Evolutionary conservation across 1,140 invertebrate species (phyloP).

Genomic region (Ctenoplectra terminalis): DNA sequence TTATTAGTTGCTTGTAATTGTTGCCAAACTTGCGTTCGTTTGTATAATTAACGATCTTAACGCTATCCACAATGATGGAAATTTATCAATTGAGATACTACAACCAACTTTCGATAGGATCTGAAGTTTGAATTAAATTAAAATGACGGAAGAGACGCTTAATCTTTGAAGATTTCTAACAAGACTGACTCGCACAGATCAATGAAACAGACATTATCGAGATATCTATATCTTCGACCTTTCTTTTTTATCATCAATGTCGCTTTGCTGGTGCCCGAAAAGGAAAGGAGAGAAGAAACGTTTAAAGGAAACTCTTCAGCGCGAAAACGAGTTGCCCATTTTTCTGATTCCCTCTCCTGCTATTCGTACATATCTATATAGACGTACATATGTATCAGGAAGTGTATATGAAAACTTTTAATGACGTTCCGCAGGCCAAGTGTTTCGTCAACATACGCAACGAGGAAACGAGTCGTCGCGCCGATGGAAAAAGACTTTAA

Average conservation of each 20-base stretch:
- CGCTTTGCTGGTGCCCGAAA: not conserved
- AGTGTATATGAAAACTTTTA: conserved; percentile 54
- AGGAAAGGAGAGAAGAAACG: not conserved
- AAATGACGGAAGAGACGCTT: no score
- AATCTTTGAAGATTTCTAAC: no score
- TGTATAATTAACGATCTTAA: not conserved
- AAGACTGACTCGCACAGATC: no score
- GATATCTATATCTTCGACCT: not conserved
- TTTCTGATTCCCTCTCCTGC: conserved; percentile 11
- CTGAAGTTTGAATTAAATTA: no score
- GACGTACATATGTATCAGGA: not conserved
- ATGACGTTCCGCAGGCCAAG: conserved; percentile 48
- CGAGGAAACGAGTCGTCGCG: conserved; percentile 29
- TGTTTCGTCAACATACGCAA: conserved; percentile 57
- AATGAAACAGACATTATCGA: not conserved
- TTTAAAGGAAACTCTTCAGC: conserved; percentile 26
- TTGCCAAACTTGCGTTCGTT: not conserved
- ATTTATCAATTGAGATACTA: no score
- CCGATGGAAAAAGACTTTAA: conserved; percentile 56
- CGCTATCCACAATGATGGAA: not conserved
- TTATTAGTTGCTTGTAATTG: not conserved
- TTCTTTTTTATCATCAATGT: not conserved
- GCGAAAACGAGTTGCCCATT: conserved; percentile 20
- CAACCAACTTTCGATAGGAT: no score
- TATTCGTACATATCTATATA: not conserved